Evolutionary conservation across 2,113 vertebrate species (phyloP).

Genomic region (Hyperoodon ampullatus): DNA sequence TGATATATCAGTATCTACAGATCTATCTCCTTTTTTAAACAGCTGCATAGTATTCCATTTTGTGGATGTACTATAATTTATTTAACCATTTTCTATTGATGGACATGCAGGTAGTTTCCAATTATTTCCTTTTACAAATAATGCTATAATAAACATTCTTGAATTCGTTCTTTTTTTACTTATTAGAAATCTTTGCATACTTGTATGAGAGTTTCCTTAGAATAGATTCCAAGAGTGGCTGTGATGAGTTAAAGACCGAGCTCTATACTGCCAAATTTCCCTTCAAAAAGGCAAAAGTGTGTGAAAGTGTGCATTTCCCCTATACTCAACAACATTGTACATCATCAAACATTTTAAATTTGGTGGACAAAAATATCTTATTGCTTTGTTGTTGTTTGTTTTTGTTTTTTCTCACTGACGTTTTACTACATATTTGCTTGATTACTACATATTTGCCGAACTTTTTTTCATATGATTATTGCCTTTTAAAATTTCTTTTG

Average conservation of each 20-base stretch:
- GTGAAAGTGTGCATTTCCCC: background rate
- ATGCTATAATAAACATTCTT: background rate
- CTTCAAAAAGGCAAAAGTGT: background rate
- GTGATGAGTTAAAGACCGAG: background rate
- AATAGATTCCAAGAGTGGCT: background rate
- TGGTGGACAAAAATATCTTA: slow-evolving; percentile 3
- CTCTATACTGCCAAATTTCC: background rate
- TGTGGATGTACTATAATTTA: background rate
- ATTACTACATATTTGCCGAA: background rate
- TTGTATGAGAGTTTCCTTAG: background rate
- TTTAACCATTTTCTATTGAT: background rate
- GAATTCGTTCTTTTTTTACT: background rate
- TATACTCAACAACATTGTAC: background rate
- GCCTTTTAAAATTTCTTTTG: background rate
- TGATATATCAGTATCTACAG: background rate
- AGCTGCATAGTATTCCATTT: background rate
- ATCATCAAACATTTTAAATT: background rate
- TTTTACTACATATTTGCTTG: background rate
- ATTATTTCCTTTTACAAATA: background rate
- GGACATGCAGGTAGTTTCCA: background rate
- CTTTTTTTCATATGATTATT: background rate
- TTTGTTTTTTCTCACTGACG: background rate
- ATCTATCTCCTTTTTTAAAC: background rate
- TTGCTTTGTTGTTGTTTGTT: background rate
- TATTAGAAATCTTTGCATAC: background rate